These are phyloP conservation scores for Channa maculata DNA, from an alignment of 2,113 vertebrate genomes.

Conservation along the genomic window DNA sequence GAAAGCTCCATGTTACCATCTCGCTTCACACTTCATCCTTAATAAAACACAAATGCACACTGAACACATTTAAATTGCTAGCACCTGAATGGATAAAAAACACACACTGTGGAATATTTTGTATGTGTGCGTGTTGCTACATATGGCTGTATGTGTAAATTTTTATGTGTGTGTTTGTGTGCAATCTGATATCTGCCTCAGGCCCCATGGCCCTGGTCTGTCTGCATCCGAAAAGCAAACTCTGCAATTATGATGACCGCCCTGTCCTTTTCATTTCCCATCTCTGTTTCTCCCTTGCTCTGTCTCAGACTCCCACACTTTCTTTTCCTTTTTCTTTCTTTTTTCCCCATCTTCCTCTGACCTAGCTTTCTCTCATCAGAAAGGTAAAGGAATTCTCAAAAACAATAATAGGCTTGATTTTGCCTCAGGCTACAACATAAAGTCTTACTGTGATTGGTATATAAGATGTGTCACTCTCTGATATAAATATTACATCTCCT, in stretches of 20 bases:
- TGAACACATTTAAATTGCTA: constrained; percentile 25
- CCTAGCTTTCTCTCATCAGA: constrained; percentile 12
- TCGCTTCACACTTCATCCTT: constrained; percentile 17
- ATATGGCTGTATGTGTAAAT: constrained; percentile 23
- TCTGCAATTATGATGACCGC: constrained; percentile 82
- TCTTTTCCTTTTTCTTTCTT: constrained; percentile 10
- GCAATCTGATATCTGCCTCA: constrained; percentile 75
- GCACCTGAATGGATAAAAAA: constrained; percentile 37
- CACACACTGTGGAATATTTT: constrained; percentile 6
- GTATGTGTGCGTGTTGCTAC: constrained; percentile 14
- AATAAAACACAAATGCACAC: constrained; percentile 28
- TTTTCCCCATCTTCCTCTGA: constrained; percentile 31
- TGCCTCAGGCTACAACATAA: neutral
- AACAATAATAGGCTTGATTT: constrained; percentile 1
- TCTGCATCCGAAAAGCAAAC: constrained; percentile 83
- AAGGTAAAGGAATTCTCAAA: constrained; percentile 17
- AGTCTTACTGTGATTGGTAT: neutral
- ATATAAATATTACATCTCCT: neutral
- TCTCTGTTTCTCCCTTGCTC: constrained; percentile 61
- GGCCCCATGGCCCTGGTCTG: constrained; percentile 79
- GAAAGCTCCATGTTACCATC: constrained; percentile 32
- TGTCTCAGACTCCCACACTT: constrained; percentile 35
- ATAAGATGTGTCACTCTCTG: neutral
- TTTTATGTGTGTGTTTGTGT: constrained; percentile 64
- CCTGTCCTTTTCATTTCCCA: constrained; percentile 81